Percentiles rank a stretch among this genome's conserved stretches.
Evolutionary conservation across 2,113 vertebrate species (phyloP).

Genomic region (Nothobranchius kuhntae): DNA sequence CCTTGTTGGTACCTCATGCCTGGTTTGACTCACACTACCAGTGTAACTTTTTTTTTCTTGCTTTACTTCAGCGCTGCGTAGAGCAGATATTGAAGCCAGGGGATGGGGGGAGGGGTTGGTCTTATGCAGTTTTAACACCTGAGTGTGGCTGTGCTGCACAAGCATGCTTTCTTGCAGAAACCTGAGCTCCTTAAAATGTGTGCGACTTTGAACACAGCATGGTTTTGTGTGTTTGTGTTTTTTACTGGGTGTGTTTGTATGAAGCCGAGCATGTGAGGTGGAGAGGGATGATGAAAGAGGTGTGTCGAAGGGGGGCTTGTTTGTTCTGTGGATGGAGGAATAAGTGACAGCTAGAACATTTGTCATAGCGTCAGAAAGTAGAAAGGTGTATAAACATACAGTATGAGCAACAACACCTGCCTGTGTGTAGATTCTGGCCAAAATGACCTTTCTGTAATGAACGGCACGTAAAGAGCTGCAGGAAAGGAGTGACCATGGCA

Average conservation of each 20-base stretch:
- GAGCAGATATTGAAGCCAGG: conserved; percentile 62
- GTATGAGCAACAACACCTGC: conserved; percentile 21
- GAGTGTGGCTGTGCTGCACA: conserved; percentile 49
- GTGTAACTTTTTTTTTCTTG: conserved; percentile 54
- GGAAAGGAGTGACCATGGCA: conserved; percentile 38
- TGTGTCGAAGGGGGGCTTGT: not conserved
- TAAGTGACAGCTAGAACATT: not conserved
- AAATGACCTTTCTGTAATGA: conserved; percentile 44
- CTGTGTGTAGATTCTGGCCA: conserved; percentile 19
- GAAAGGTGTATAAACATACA: not conserved
- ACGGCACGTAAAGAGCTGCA: conserved; percentile 36
- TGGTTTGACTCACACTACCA: conserved; percentile 40
- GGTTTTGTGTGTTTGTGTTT: conserved; percentile 20
- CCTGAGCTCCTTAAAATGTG: conserved; percentile 6
- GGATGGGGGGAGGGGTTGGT: conserved; percentile 40
- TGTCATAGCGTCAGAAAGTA: not conserved
- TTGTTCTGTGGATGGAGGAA: not conserved
- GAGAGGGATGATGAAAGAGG: conserved; percentile 3
- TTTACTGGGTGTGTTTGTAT: not conserved
- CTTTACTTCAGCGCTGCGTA: conserved; percentile 42
- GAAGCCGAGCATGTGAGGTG: not conserved
- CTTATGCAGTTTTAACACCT: conserved; percentile 63
- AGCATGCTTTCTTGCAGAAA: conserved; percentile 30
- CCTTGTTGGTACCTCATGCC: conserved; percentile 20
- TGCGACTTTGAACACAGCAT: conserved; percentile 41